Percentiles rank a stretch among this genome's conserved stretches.
These are phyloP conservation scores for Nylanderia fulva DNA, from an alignment of 1,140 invertebrate genomes.

Conservation along the genomic window DNA sequence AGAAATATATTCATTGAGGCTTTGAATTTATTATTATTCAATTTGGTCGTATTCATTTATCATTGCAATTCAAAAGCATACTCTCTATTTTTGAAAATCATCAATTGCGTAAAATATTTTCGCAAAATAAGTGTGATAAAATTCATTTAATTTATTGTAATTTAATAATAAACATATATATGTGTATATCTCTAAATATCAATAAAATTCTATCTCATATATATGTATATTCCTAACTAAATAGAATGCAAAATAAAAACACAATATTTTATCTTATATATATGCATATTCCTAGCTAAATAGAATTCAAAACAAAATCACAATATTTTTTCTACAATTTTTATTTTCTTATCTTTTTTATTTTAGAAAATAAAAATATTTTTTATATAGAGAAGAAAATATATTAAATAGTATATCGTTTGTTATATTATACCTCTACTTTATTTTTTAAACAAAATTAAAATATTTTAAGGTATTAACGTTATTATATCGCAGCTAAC, in stretches of 20 bases:
- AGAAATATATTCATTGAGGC: slow-evolving; percentile 40
- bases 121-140: not conserved
- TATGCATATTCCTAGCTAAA: no score
- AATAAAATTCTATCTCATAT: not conserved
- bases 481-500: no score
- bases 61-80: not conserved
- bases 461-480: no score
- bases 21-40: slow-evolving; percentile 21
- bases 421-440: no score
- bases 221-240: no score
- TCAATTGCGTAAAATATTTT: not conserved
- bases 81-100: not conserved
- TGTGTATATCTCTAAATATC: no score
- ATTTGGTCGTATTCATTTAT: not conserved
- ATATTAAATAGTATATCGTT: no score
- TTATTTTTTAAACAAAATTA: no score
- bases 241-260: not conserved
- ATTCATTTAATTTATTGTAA: not conserved
- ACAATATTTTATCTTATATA: not conserved
- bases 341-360: no score
- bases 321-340: not conserved
- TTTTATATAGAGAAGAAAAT: no score
- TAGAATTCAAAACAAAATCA: not conserved
- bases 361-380: not conserved
- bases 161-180: not conserved